These are phyloP conservation scores for Drosophila macrothrix DNA, from an alignment of 2,888 invertebrate species.

Conservation along the genomic window DNA sequence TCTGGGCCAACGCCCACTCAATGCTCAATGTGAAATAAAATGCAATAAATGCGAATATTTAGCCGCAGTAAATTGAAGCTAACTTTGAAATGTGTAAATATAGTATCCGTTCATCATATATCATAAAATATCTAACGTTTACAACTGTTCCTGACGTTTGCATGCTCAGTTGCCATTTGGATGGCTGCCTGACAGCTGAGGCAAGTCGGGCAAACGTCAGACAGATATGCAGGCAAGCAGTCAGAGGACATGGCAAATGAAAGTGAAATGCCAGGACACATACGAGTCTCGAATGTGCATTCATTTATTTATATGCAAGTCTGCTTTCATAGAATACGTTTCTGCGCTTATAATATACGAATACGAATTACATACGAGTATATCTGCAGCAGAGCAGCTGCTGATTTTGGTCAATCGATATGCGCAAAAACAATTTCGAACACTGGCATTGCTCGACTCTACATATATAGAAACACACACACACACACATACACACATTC, in stretches of 20 bases:
- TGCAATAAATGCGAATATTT: constrained; percentile 32
- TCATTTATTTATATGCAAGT: constrained; percentile 8
- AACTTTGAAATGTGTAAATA: constrained; percentile 1
- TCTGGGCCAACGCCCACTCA: constrained; percentile 40
- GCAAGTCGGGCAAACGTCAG: constrained; percentile 30
- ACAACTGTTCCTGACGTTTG: constrained; percentile 74
- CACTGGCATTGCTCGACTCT: constrained; percentile 66
- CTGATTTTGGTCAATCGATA: constrained; percentile 73
- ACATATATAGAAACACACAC: constrained; percentile 12
- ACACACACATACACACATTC: not conserved
- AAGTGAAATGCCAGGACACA: constrained; percentile 62
- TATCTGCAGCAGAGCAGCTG: constrained; percentile 69
- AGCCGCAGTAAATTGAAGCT: constrained; percentile 19
- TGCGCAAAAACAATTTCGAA: constrained; percentile 47
- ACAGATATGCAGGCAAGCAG: constrained; percentile 4
- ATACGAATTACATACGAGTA: not conserved
- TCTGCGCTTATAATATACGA: constrained; percentile 14
- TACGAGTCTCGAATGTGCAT: constrained; percentile 15
- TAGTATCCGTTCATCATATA: constrained; percentile 22
- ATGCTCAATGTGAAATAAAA: constrained; percentile 24
- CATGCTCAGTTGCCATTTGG: constrained; percentile 80
- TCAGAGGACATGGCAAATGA: constrained; percentile 44
- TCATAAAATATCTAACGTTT: constrained; percentile 58
- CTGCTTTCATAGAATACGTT: not conserved
- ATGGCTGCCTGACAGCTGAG: constrained; percentile 69